Percentiles rank a stretch among this genome's conserved stretches.
Conservation (phyloP, 2,797 vertebrate genomes). For the Lithobates pipiens region DNA sequence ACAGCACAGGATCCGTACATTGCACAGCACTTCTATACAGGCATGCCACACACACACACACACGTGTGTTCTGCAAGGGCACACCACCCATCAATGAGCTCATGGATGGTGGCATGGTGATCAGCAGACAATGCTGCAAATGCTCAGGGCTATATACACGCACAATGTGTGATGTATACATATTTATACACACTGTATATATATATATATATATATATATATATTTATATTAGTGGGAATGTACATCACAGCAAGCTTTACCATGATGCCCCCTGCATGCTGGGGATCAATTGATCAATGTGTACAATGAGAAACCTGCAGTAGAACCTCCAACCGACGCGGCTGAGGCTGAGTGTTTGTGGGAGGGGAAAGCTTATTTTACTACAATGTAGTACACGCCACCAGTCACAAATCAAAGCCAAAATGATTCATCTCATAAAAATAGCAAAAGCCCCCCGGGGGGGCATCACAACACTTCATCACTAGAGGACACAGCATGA, state of each 20-base stretch:
- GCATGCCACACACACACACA: neutral
- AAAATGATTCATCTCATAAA: conserved; percentile 43
- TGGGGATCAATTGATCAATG: neutral
- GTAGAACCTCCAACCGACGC: neutral
- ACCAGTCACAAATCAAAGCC: conserved; percentile 60
- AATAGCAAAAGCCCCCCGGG: conserved; percentile 32
- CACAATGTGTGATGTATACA: neutral
- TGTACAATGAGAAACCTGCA: neutral
- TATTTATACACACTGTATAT: neutral
- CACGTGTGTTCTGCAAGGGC: neutral
- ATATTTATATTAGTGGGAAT: too few species aligned
- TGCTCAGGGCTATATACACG: neutral
- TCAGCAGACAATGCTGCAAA: neutral
- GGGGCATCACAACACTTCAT: conserved; percentile 5
- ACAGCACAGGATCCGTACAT: neutral
- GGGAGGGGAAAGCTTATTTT: conserved; percentile 25
- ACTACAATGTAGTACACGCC: conserved; percentile 44
- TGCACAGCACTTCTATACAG: neutral
- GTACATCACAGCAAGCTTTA: neutral
- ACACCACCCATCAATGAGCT: neutral
- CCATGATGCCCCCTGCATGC: neutral
- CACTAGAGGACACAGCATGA: neutral
- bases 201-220: too few species aligned
- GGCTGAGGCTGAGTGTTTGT: neutral
- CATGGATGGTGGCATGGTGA: neutral